A percentile compares a stretch with the other conserved stretches of the same genome.
Conservation (phyloP, 2,113 vertebrate species). For the Ptilorrhoa leucosticta region DNA sequence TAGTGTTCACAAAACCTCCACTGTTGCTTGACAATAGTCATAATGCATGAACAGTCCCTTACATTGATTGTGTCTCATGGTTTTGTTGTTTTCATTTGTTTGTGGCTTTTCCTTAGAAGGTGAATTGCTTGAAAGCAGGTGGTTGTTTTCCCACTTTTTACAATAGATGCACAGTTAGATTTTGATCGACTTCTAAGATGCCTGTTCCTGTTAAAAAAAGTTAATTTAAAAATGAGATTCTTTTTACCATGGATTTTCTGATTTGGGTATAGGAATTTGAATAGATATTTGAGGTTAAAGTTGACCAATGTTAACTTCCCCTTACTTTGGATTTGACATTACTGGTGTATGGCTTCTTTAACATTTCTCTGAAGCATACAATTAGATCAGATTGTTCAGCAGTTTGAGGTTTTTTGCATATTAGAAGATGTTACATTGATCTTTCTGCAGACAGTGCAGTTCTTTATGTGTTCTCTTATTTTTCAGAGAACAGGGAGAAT, state of each 20-base stretch:
- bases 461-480: background rate
- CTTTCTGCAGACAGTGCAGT: background rate
- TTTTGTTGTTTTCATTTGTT: background rate
- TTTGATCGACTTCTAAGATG: background rate
- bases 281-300: background rate
- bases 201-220: background rate
- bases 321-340: background rate
- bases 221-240: background rate
- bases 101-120: background rate
- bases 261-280: background rate
- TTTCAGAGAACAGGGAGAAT: background rate
- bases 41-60: background rate
- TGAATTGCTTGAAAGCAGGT: background rate
- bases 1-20: background rate
- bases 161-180: background rate
- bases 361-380: background rate
- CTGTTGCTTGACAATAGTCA: background rate
- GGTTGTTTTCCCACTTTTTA: background rate
- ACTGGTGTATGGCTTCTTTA: background rate
- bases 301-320: background rate
- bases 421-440: background rate
- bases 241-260: background rate
- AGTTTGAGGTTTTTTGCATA: background rate
- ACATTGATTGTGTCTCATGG: background rate
- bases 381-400: background rate